Evolutionary conservation across 2,113 vertebrate genomes (phyloP), one percentile per base, ranked within the genome.

Genomic region (Oreotrochilus melanogaster): DNA sequence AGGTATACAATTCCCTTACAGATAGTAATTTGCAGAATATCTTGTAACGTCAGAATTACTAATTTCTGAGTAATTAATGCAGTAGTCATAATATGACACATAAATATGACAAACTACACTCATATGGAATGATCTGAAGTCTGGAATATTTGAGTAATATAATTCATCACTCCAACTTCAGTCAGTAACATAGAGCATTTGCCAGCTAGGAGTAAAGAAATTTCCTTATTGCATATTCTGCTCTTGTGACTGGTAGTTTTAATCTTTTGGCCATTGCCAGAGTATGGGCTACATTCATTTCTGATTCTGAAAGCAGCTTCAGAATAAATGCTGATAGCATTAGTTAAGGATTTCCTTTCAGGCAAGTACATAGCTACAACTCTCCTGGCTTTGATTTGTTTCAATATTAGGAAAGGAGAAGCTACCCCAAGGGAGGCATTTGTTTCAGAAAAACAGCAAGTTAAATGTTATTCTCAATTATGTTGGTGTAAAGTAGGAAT

Each of bases 321-420:
- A 80, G 45, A 18, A 8, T 72, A 58, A 73, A 23, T 66, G 33
- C 11, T 65, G 22, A 66, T 61, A 83, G 7, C 33, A 42, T 62
- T 73, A 80, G 14, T 18, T 37, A 70, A 57, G 6, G 16, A 21
- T 78, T 87, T 80, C 62, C 24, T 31, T 86, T 84, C 42, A 89
- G 37, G n/a, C 42, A 74, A 61, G 8, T 69, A 39, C 37, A 23
- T 30, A 64, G 14, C 67, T 78, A 58, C 4, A 61, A 45, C 4
- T 82, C 30, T 72, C 3, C 22, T 86, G 64, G 19, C 22, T 65
- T 83, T 82, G 33, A 61, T 74, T 91, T 92, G 8, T 82, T 93
- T 85, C 71, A 80, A 7, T 73, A 73, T 37, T 48, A 62, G 31
- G 58, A 80, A 92, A 78, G 47, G 15, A 88, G 14, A 73, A 86